Evolutionary conservation across 2,888 invertebrate species (phyloP).

Genomic region (Hypena proboscidalis): DNA sequence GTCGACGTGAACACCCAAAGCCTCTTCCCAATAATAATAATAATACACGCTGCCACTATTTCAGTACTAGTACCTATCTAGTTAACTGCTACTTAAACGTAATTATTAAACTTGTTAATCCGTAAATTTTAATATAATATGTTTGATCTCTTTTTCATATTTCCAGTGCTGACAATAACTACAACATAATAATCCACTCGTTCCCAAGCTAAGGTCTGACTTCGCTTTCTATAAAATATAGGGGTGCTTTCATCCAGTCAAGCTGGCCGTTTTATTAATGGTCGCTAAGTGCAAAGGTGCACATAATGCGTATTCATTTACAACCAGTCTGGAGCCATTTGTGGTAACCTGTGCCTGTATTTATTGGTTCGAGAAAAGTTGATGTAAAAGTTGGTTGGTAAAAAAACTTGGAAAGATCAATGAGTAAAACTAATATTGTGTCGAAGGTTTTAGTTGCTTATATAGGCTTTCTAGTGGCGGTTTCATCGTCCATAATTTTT

Average conservation of each 20-base stretch:
- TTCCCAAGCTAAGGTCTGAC: constrained; percentile 11
- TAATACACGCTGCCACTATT: no score
- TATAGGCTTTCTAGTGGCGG: no score
- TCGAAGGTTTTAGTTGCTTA: no score
- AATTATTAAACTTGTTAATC: no score
- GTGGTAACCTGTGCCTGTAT: background rate
- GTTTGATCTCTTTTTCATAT: no score
- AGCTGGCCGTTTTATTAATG: constrained; percentile 10
- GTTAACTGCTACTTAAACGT: no score
- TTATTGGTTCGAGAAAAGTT: constrained; percentile 10
- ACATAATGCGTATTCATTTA: constrained; percentile 14
- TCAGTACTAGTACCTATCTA: no score
- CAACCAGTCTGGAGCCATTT: background rate
- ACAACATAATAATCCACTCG: constrained; percentile 5
- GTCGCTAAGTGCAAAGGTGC: constrained; percentile 29
- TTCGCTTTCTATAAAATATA: constrained; percentile 36
- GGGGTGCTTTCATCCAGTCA: constrained; percentile 26
- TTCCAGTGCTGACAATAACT: no score
- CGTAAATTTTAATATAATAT: no score
- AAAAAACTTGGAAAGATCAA: background rate
- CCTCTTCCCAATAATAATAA: no score
- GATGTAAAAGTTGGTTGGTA: constrained; percentile 11
- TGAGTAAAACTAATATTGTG: background rate
- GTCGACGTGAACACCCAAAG: no score
- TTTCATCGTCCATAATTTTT: no score